Percentiles rank a stretch among this genome's conserved stretches.
Conservation (phyloP, 2,797 vertebrate species). For the Anniella stebbinsi region DNA sequence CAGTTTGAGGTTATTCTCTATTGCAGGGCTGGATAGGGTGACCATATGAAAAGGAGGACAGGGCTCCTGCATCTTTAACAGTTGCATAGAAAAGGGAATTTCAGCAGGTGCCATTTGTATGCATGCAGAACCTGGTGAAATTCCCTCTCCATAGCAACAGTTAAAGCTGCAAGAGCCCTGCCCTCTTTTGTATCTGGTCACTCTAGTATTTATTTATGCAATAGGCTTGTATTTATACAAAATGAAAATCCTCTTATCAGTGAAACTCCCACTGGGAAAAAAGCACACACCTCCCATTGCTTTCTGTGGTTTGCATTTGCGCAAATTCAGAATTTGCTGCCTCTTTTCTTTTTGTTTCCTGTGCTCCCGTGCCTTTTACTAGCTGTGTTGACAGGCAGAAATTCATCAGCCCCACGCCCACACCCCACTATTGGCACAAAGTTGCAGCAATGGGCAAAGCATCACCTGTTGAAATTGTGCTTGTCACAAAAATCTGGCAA, state of each 20-base stretch:
- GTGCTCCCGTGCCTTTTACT: neutral
- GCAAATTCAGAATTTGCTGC: neutral
- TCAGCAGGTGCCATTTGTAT: too few species aligned
- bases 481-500: neutral
- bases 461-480: neutral
- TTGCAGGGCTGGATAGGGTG: too few species aligned
- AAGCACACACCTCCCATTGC: neutral
- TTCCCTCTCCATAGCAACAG: too few species aligned
- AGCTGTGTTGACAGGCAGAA: neutral
- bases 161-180: too few species aligned
- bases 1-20: neutral
- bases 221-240: neutral
- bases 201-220: too few species aligned
- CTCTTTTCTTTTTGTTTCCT: neutral
- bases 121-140: too few species aligned
- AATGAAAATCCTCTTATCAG: neutral
- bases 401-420: neutral
- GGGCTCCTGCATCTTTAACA: too few species aligned
- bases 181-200: too few species aligned
- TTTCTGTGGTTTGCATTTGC: neutral
- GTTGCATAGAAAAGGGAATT: too few species aligned
- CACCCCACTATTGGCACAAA: neutral
- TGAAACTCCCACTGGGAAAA: constrained; percentile 1
- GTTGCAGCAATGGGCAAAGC: neutral
- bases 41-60: too few species aligned